Percentiles rank a stretch among this genome's conserved stretches.
These are phyloP conservation scores for Phasianus colchicus DNA, from an alignment of 2,113 vertebrate species.

Conservation along the genomic window DNA sequence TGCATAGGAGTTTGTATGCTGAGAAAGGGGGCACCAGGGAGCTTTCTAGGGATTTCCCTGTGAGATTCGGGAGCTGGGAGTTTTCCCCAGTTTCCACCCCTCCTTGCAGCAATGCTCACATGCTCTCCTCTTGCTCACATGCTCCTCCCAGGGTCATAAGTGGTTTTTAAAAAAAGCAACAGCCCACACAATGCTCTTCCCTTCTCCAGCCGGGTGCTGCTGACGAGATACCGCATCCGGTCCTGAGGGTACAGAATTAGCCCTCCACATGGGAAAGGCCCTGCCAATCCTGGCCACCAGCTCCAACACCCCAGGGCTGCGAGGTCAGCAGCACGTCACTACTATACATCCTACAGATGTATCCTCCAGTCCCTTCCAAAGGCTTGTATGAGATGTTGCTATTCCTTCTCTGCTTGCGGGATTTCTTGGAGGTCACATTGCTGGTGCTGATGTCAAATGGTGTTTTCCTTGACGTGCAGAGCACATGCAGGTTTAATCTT, in stretches of 20 bases:
- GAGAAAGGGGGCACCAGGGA: background rate
- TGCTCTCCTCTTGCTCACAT: background rate
- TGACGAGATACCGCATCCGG: background rate
- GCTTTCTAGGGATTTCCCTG: slow-evolving; percentile 29
- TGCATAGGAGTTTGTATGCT: fast-evolving
- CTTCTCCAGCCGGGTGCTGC: background rate
- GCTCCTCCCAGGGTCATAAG: background rate
- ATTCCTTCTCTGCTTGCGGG: fast-evolving
- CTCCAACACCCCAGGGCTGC: fast-evolving
- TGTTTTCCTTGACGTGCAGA: background rate
- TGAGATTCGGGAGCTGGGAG: slow-evolving; percentile 3
- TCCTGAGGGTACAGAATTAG: background rate
- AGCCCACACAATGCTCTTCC: slow-evolving; percentile 51
- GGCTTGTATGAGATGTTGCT: fast-evolving
- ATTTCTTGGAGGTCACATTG: background rate
- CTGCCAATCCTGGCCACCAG: background rate
- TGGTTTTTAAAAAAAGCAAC: background rate
- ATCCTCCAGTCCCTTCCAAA: fast-evolving
- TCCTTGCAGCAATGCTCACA: background rate
- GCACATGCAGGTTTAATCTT: fast-evolving
- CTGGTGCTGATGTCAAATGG: background rate
- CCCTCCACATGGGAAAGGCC: slow-evolving; percentile 33
- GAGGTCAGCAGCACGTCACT: background rate
- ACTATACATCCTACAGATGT: background rate
- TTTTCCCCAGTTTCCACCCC: background rate